Percentiles rank a stretch among this genome's conserved stretches.
Evolutionary conservation across 2,797 vertebrate species (phyloP).

Genomic region (Hippopotamyrus pictus): DNA sequence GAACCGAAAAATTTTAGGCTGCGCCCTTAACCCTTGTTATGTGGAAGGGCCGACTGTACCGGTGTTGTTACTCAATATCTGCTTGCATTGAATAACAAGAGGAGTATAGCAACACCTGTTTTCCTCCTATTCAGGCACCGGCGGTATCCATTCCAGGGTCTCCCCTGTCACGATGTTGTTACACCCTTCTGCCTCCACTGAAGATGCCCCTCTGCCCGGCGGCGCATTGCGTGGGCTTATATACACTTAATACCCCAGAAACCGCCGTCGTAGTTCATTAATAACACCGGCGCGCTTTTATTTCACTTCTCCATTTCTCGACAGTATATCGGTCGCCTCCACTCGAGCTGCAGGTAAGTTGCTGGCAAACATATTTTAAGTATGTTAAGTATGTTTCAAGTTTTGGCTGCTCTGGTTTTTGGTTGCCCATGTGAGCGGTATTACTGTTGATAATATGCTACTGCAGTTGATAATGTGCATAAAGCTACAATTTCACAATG

Average conservation of each 20-base stretch:
- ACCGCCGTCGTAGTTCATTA: not conserved
- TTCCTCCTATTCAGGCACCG: not conserved
- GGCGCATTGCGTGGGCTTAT: not conserved
- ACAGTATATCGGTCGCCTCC: not conserved
- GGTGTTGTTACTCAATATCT: not conserved
- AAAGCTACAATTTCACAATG: not conserved
- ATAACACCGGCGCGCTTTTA: not conserved
- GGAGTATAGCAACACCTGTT: not conserved
- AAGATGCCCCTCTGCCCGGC: not conserved
- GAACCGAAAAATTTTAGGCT: not conserved
- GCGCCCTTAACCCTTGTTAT: not conserved
- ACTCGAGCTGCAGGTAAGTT: not conserved
- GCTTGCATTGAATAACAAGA: not conserved
- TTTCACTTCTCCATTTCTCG: not conserved
- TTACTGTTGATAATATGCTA: not conserved
- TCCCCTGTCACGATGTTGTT: not conserved
- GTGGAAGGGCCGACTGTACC: not conserved
- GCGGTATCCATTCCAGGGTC: not conserved
- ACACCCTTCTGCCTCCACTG: not conserved
- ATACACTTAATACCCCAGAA: not conserved
- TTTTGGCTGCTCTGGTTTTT: not conserved
- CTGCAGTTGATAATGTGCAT: not conserved
- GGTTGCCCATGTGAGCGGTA: not conserved
- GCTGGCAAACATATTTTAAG: not conserved
- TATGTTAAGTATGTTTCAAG: not conserved